Percentiles rank a stretch among this genome's conserved stretches.
Evolutionary conservation across 2,888 invertebrate genomes (phyloP).

Genomic region (Neoascia interrupta): DNA sequence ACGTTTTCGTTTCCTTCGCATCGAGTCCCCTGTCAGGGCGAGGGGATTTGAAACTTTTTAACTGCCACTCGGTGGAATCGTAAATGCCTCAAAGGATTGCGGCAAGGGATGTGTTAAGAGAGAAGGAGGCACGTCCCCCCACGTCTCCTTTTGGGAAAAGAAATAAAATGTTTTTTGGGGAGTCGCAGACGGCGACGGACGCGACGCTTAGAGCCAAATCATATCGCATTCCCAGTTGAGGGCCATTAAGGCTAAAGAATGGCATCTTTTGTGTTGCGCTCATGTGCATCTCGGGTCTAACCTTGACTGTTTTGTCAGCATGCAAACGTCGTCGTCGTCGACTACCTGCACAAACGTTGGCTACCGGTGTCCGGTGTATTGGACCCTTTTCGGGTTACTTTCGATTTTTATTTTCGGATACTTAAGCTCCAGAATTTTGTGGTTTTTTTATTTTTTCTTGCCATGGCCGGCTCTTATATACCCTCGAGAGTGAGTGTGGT

Average conservation of each 20-base stretch:
- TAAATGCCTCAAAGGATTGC: slow-evolving; percentile 51
- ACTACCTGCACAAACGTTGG: slow-evolving; percentile 1
- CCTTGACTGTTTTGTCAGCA: slow-evolving; percentile 52
- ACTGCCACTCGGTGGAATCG: slow-evolving; percentile 47
- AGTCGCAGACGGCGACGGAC: slow-evolving; percentile 35
- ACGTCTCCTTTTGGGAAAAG: slow-evolving; percentile 1
- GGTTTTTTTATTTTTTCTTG: not conserved
- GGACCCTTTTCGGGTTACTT: slow-evolving; percentile 27
- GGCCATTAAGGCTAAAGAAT: slow-evolving; percentile 23
- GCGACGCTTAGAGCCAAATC: slow-evolving; percentile 33
- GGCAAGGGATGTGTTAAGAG: slow-evolving; percentile 15
- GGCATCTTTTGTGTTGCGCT: slow-evolving; percentile 28
- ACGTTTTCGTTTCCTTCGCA: slow-evolving; percentile 1
- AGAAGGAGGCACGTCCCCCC: too few relatives aligned
- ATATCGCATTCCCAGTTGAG: slow-evolving; percentile 33
- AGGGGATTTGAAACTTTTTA: slow-evolving; percentile 31
- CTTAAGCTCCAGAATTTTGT: not conserved
- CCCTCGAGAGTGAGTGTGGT: not conserved
- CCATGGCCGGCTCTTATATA: not conserved
- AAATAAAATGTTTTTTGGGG: slow-evolving; percentile 37
- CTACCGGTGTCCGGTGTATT: slow-evolving; percentile 6
- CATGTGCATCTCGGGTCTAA: slow-evolving; percentile 12
- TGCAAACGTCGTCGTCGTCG: slow-evolving; percentile 19
- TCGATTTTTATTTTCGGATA: slow-evolving; percentile 22
- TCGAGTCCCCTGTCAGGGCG: not conserved